phyloP scores from a whole-genome alignment of 2,888 invertebrate genomes.

The Clusia tigrina region DNA sequence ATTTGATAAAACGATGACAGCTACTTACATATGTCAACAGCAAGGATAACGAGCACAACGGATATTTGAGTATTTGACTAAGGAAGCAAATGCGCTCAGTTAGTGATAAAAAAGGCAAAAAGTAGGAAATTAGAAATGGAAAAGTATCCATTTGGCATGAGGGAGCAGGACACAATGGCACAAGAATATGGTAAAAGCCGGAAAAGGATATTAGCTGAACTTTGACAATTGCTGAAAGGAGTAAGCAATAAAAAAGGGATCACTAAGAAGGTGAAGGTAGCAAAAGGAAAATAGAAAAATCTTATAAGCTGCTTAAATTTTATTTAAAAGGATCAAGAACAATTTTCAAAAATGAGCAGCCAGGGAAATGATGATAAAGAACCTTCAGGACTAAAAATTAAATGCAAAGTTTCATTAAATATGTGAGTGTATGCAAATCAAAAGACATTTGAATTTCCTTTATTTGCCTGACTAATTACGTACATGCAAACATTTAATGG shows the following conservation, averaged over 20 bases:
- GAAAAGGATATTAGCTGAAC: neutral
- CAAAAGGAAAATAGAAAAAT: neutral
- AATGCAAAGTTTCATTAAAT: no score
- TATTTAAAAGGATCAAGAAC: slow-evolving; percentile 39
- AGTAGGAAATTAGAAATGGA: slow-evolving; percentile 15
- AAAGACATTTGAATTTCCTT: no score
- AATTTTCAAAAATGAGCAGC: no score
- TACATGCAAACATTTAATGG: no score
- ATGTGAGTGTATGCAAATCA: no score
- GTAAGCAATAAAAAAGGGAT: neutral
- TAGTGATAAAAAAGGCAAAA: slow-evolving; percentile 6
- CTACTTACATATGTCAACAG: slow-evolving; percentile 55
- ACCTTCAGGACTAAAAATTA: no score
- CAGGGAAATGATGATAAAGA: no score
- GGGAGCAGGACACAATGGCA: neutral
- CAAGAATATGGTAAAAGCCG: neutral
- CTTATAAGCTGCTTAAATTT: slow-evolving; percentile 38
- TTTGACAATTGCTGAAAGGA: neutral
- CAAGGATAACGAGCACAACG: slow-evolving; percentile 54
- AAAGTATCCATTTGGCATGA: neutral
- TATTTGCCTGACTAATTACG: no score
- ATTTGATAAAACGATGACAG: slow-evolving; percentile 46
- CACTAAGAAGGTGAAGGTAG: neutral
- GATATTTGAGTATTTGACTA: slow-evolving; percentile 34
- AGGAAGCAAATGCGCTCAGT: neutral